Base-by-base conservation (phyloP, 2,797 vertebrate genomes). In the Kryptopterus vitreolus region DNA sequence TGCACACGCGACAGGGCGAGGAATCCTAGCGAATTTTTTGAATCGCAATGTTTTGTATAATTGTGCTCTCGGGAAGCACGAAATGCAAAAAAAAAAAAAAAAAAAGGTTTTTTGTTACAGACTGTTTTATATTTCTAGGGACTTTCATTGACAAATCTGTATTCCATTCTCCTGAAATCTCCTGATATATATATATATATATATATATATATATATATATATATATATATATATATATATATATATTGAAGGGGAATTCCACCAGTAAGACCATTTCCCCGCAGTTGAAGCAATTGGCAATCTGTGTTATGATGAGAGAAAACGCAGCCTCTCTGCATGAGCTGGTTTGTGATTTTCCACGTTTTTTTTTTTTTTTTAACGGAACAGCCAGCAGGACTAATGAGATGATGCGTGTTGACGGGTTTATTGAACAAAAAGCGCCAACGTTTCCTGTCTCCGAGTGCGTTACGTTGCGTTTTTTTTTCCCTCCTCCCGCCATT, bases 1-100 rank as follows among this genome's bases (percentile, higher is more conserved):
- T 82, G 61, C 81, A 78, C 87, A 88, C 88, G 66, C 81, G 80
- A 82, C 55, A 82, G 12, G 46, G 69, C 20, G 48, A 76, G 66
- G 31, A 57, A 52, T n/a, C 76, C 38, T 72, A 57, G 78, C 24
- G 16, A 50, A n/a, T n/a, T 57, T 55, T 65, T 71, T 22, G 12
- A 35, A 65, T 72, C 46, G 59, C 48, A 75, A 55, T 31, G 62
- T 84, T 80, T 77, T 65, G 20, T 72, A 29, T 81, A 57, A 80
- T 66, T 33, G 71, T 70, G 31, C 68, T 50, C 71, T 78, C 35
- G 61, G 81, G 55, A 53, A 68, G 81, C 80, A 76, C 65, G 35
- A 79, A 48, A 82, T 72, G 26, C 58, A 33, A 75, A 73, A 53
- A 50, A 52, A 29, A 68, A 73, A 43, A 26, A 68, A 48, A 7